Percentiles rank a stretch among this genome's conserved stretches.
phyloP scores from a whole-genome alignment of 2,888 invertebrate genomes.

The Pomacea canaliculata region DNA sequence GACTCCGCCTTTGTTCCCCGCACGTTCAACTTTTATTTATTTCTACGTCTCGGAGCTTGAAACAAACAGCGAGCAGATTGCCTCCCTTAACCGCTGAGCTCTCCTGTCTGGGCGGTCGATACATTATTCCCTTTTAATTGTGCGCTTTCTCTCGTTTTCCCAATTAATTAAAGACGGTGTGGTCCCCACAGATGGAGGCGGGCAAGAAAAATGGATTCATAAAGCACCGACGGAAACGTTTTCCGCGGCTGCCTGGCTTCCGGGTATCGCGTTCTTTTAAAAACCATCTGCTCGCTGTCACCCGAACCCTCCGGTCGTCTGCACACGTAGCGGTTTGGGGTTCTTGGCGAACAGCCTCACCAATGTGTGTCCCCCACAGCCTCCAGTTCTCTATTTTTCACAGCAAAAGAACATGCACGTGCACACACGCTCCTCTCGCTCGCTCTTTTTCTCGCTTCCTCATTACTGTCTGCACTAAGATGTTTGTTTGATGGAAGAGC shows the following conservation, averaged over 20 bases:
- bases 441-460: not conserved
- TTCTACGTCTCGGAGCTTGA: too few species aligned
- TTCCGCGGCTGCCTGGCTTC: constrained; percentile 11
- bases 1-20: too few species aligned
- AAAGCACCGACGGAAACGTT: constrained; percentile 8
- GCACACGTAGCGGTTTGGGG: constrained; percentile 11
- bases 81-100: not conserved
- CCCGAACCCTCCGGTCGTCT: not conserved
- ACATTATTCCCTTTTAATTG: constrained; percentile 23
- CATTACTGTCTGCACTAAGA: too few species aligned
- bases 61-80: not conserved
- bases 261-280: constrained; percentile 6
- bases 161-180: constrained; percentile 24
- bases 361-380: not conserved
- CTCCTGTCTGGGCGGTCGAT: constrained; percentile 14
- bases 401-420: not conserved
- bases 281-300: constrained; percentile 26
- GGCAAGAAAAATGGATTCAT: constrained; percentile 17
- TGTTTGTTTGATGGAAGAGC: too few species aligned
- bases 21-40: too few species aligned
- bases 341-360: not conserved
- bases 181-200: constrained; percentile 7
- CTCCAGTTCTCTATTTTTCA: not conserved
- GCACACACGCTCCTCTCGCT: not conserved
- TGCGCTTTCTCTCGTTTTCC: constrained; percentile 9